These are phyloP conservation scores for Gadopsis bispinosus DNA, from an alignment of 2,797 vertebrate species.

Conservation along the genomic window DNA sequence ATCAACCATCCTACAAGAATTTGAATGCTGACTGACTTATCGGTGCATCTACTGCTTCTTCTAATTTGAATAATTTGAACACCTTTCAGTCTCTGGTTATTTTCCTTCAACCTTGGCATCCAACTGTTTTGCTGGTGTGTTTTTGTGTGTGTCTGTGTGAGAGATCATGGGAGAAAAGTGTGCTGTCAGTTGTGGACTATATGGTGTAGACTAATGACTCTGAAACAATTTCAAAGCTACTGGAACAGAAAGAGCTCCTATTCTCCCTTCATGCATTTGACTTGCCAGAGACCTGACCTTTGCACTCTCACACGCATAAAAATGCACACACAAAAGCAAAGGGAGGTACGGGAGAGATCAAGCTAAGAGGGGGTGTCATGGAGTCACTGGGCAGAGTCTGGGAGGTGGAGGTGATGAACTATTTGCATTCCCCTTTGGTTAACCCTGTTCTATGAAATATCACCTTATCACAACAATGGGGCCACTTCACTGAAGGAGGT, in stretches of 20 bases:
- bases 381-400: slow-evolving; percentile 56
- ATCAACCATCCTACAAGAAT: not conserved
- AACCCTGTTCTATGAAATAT: slow-evolving; percentile 84
- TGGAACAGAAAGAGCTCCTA: slow-evolving; percentile 56
- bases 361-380: slow-evolving; percentile 53
- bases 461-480: slow-evolving; percentile 84
- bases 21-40: slow-evolving; percentile 39
- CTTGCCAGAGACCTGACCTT: slow-evolving; percentile 58
- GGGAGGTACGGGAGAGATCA: slow-evolving; percentile 53
- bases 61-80: slow-evolving; percentile 60
- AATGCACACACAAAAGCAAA: slow-evolving; percentile 52
- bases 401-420: slow-evolving; percentile 77
- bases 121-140: not conserved
- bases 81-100: not conserved
- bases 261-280: slow-evolving; percentile 55
- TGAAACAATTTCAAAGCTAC: slow-evolving; percentile 58
- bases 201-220: slow-evolving; percentile 48
- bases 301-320: slow-evolving; percentile 40
- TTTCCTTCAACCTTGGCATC: slow-evolving; percentile 16
- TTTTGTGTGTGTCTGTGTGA: slow-evolving; percentile 15
- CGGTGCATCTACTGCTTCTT: slow-evolving; percentile 4
- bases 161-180: not conserved
- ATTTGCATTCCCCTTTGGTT: slow-evolving; percentile 77
- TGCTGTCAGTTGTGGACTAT: slow-evolving; percentile 40
- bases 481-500: slow-evolving; percentile 72